Percentiles rank a stretch among this genome's conserved stretches.
Conservation (phyloP, 2,888 invertebrate species). For the Smittia sp. region DNA sequence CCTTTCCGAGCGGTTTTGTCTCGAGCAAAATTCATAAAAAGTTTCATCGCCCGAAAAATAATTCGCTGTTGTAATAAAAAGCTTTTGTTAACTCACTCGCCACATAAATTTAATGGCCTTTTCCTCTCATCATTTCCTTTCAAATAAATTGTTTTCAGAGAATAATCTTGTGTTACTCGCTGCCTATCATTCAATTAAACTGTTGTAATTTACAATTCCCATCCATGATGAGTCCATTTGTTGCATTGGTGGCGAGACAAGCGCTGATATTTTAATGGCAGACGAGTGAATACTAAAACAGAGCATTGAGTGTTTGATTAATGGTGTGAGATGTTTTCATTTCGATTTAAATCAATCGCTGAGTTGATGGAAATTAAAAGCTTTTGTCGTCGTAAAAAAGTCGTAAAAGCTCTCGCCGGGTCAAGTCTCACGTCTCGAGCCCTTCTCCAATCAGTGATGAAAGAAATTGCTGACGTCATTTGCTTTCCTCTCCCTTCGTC, state of each 20-base stretch:
- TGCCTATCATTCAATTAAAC: constrained; percentile 7
- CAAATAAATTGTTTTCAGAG: not conserved
- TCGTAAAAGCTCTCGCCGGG: not conserved
- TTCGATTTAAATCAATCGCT: not conserved
- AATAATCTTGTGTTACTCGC: not conserved
- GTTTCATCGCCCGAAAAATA: not conserved
- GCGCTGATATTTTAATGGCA: not conserved
- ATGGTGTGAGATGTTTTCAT: not conserved
- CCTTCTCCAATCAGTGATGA: not conserved
- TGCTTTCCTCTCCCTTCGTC: not conserved
- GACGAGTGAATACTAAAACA: not conserved
- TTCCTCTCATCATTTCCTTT: not conserved
- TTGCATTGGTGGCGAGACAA: not conserved
- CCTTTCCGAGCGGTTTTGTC: not conserved
- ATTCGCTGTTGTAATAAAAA: not conserved
- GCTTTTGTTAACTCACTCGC: not conserved
- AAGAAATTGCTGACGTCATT: not conserved
- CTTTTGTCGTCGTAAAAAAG: not conserved
- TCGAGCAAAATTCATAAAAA: not conserved
- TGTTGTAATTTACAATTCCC: not conserved
- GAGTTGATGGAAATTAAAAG: not conserved
- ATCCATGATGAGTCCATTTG: not conserved
- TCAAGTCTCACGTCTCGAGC: not conserved
- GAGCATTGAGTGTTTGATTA: constrained; percentile 18
- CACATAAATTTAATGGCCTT: not conserved